Evolutionary conservation across 2,113 vertebrate species (phyloP).

Genomic region (Dasypus novemcinctus): DNA sequence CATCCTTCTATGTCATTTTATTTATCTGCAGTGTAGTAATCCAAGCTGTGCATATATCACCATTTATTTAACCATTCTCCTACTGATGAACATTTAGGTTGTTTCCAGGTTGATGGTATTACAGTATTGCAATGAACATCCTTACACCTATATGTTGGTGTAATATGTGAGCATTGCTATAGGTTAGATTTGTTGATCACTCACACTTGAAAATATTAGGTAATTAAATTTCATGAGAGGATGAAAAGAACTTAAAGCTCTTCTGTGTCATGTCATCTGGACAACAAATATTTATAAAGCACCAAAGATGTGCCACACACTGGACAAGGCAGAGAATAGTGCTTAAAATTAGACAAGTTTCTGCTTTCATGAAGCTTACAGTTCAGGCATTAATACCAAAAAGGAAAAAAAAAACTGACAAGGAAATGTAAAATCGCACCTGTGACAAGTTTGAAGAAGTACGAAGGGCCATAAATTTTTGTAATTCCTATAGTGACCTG

Average conservation of each 20-base stretch:
- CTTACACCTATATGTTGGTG: background rate
- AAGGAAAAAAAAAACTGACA: background rate
- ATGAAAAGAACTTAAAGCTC: background rate
- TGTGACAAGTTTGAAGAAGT: background rate
- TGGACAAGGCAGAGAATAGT: background rate
- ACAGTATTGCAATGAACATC: background rate
- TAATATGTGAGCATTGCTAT: background rate
- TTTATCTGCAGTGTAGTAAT: background rate
- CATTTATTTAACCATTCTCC: constrained; percentile 7
- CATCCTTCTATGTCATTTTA: background rate
- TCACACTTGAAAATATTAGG: background rate
- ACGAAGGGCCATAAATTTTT: background rate
- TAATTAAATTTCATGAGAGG: background rate
- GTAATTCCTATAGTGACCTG: background rate
- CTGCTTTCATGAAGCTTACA: background rate
- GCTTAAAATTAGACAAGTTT: background rate
- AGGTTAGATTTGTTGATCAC: background rate
- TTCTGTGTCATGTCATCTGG: background rate
- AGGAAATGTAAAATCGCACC: background rate
- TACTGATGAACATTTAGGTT: background rate
- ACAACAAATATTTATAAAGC: background rate
- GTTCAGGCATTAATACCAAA: background rate
- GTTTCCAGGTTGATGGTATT: background rate
- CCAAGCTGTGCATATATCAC: background rate
- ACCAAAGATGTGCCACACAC: background rate